Conservation (phyloP, 1,140 invertebrate genomes). For the Cotesia typhae region DNA sequence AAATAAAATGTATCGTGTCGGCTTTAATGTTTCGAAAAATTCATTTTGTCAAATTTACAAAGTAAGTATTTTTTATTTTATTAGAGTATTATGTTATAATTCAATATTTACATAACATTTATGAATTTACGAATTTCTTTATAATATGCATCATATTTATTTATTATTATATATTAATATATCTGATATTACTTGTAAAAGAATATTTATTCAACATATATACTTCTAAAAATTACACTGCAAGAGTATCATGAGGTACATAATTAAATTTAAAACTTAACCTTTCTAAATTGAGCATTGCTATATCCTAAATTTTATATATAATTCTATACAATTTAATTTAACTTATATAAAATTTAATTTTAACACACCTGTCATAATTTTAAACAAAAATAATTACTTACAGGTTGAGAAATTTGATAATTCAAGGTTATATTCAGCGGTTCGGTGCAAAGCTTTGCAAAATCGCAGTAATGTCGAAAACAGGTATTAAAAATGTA, state of each 20-base stretch:
- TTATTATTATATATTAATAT: too few species aligned
- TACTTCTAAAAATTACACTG: too few species aligned
- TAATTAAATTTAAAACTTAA: background rate
- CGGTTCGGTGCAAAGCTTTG: slow-evolving; percentile 48
- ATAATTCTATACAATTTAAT: too few species aligned
- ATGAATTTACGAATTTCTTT: slow-evolving; percentile 2
- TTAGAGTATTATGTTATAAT: background rate
- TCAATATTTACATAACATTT: slow-evolving; percentile 13
- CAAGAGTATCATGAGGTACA: too few species aligned
- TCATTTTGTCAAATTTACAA: slow-evolving; percentile 58
- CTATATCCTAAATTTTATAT: too few species aligned
- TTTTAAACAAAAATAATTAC: background rate
- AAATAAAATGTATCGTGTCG: slow-evolving; percentile 63
- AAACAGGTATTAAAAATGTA: slow-evolving; percentile 47
- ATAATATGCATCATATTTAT: too few species aligned
- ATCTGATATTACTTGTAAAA: too few species aligned
- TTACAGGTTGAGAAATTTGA: slow-evolving; percentile 57
- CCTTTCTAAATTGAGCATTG: background rate
- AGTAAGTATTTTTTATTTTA: slow-evolving; percentile 39
- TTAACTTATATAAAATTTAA: background rate
- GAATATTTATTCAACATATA: too few species aligned
- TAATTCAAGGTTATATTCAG: slow-evolving; percentile 49
- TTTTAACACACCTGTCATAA: background rate
- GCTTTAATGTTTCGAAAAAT: slow-evolving; percentile 64
- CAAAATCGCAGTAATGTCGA: slow-evolving; percentile 44